These are phyloP conservation scores for Heliopora coerulea DNA, from an alignment of 92 coral and sea anemone species.

Conservation along the genomic window DNA sequence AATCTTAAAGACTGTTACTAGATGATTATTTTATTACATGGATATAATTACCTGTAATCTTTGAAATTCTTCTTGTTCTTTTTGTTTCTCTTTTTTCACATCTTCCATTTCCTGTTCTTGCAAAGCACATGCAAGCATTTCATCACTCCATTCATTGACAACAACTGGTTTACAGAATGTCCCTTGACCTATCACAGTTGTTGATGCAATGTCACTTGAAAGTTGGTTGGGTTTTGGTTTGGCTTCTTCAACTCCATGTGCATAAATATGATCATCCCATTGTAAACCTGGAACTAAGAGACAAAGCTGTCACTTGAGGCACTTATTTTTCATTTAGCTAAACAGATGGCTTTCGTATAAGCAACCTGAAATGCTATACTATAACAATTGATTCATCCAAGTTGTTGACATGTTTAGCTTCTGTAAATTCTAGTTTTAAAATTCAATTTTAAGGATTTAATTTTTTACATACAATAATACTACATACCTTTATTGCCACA, in stretches of 20 bases:
- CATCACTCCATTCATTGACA: conserved; percentile 80
- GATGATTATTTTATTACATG: background rate
- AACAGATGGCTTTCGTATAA: too few relatives aligned
- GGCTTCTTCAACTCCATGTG: conserved; percentile 69
- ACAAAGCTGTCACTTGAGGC: too few relatives aligned
- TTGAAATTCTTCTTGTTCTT: conserved; percentile 83
- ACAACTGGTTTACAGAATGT: conserved; percentile 45
- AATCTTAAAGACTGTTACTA: too few relatives aligned
- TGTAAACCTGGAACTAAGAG: conserved; percentile 69
- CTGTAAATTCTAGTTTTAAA: too few relatives aligned
- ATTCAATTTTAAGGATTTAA: background rate
- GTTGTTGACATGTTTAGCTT: too few relatives aligned
- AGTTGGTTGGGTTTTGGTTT: background rate
- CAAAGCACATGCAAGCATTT: conserved; percentile 78
- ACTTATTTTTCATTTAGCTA: too few relatives aligned
- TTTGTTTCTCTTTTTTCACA: conserved; percentile 65
- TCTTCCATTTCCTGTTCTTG: conserved; percentile 69
- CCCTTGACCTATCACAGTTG: background rate
- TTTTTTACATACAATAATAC: background rate
- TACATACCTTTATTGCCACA: background rate
- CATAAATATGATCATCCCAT: conserved; percentile 87
- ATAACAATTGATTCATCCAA: too few relatives aligned
- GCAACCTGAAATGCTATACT: too few relatives aligned
- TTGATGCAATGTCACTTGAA: background rate
- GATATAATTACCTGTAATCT: conserved; percentile 70